These are phyloP conservation scores for Oxygymnocypris stewartii DNA, from an alignment of 2,113 vertebrate species.

Conservation along the genomic window DNA sequence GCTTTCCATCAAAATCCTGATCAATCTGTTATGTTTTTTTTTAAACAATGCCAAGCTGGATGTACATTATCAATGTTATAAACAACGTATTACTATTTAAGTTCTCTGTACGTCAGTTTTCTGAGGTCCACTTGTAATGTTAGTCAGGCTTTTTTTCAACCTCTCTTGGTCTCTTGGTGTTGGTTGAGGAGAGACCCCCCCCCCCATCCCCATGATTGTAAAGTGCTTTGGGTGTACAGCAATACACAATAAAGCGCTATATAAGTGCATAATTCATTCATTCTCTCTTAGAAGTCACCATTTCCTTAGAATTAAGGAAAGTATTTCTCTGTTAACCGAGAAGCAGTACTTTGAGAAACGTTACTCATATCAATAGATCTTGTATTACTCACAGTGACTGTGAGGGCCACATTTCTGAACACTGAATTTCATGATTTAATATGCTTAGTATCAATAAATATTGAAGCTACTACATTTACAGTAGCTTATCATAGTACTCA, in stretches of 20 bases:
- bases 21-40: background rate
- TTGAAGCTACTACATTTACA: background rate
- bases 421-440: background rate
- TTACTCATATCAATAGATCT: background rate
- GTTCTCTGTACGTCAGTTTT: background rate
- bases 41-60: background rate
- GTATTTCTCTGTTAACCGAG: background rate
- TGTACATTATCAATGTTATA: background rate
- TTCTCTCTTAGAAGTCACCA: background rate
- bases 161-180: no score
- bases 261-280: no score
- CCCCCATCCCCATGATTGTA: no score
- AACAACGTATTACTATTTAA: background rate
- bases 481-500: background rate
- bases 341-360: background rate
- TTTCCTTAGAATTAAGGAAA: background rate
- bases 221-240: no score
- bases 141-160: background rate
- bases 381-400: background rate
- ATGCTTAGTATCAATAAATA: background rate
- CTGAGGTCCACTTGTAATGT: background rate
- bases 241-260: no score
- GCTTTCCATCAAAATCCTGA: background rate
- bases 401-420: background rate
- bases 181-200: no score